These are phyloP conservation scores for Merodon equestris DNA, from an alignment of 2,888 invertebrate genomes.

Conservation along the genomic window DNA sequence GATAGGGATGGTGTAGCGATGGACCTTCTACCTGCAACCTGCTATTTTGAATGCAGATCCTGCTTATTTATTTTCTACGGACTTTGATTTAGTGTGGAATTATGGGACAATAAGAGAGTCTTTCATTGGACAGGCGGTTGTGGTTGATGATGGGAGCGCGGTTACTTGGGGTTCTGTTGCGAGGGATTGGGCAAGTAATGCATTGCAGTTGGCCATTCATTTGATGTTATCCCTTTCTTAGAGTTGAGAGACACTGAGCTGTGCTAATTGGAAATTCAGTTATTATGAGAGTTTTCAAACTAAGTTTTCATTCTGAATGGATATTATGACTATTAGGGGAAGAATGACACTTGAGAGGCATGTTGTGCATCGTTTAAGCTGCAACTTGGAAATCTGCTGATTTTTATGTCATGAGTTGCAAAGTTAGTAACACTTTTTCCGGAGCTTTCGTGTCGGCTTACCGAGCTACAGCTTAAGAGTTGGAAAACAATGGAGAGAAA, in stretches of 20 bases:
- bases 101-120: background rate
- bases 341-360: background rate
- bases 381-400: too few relatives aligned
- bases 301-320: background rate
- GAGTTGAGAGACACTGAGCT: slow-evolving; percentile 11
- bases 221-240: slow-evolving; percentile 17
- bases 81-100: slow-evolving; percentile 7
- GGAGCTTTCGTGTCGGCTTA: too few relatives aligned
- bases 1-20: too few relatives aligned
- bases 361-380: background rate
- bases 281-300: slow-evolving; percentile 4
- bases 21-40: slow-evolving; percentile 11
- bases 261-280: slow-evolving; percentile 29
- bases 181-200: background rate
- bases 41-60: slow-evolving; percentile 25
- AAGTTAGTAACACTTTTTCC: too few relatives aligned
- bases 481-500: too few relatives aligned
- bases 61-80: slow-evolving; percentile 7
- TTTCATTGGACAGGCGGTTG: background rate
- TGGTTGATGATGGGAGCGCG: background rate
- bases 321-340: background rate
- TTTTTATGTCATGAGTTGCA: too few relatives aligned
- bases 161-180: background rate
- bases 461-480: too few relatives aligned
- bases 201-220: slow-evolving; percentile 18